A percentile compares a stretch with the other conserved stretches of the same genome.
Conservation (phyloP, 2,888 invertebrate genomes). For the Polydrusus pterygomalis region DNA sequence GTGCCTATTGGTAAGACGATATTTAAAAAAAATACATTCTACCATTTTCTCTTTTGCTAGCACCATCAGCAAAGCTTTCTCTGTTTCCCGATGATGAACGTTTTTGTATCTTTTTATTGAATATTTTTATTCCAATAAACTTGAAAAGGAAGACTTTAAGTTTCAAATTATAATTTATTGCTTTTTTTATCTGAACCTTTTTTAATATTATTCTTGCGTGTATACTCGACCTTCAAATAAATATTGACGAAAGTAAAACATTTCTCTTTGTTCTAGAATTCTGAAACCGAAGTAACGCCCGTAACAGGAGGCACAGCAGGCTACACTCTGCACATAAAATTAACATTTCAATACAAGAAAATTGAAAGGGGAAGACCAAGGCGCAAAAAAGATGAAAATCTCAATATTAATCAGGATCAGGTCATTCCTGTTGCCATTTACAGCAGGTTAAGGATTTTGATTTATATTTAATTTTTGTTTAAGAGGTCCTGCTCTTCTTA, state of each 20-base stretch:
- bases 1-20: slow-evolving; percentile 52
- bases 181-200: neutral
- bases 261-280: slow-evolving; percentile 54
- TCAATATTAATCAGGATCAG: slow-evolving; percentile 32
- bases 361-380: slow-evolving; percentile 51
- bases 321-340: slow-evolving; percentile 53
- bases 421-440: slow-evolving; percentile 24
- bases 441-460: slow-evolving; percentile 39
- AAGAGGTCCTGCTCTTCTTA: too few relatives aligned
- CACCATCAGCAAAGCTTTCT: too few relatives aligned
- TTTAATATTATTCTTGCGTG: neutral
- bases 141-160: too few relatives aligned
- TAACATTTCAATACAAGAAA: slow-evolving; percentile 58
- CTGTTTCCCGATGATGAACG: too few relatives aligned
- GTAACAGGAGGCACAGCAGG: slow-evolving; percentile 51
- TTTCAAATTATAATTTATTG: too few relatives aligned
- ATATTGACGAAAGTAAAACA: neutral
- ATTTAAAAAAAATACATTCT: too few relatives aligned
- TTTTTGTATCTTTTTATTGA: too few relatives aligned
- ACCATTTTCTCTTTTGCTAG: too few relatives aligned
- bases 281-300: slow-evolving; percentile 55
- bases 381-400: slow-evolving; percentile 45
- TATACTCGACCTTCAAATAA: neutral
- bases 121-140: too few relatives aligned
- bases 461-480: slow-evolving; percentile 5